phyloP scores from a whole-genome alignment of 64 coral and sea anemone genomes.

The Dendronephthya gigantea region DNA sequence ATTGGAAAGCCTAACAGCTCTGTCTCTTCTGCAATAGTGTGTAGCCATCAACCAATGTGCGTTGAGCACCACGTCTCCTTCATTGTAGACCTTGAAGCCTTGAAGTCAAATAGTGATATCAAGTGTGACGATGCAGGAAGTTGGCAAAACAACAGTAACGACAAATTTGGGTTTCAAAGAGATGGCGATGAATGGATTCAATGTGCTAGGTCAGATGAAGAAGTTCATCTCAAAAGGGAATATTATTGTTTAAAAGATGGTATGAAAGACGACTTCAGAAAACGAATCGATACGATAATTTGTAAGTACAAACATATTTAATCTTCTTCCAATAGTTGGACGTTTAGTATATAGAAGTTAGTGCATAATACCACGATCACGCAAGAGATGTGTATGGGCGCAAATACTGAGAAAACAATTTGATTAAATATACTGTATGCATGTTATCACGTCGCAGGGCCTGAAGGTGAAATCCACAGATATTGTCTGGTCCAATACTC shows the following conservation, averaged over 20 bases:
- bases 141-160: constrained; percentile 5
- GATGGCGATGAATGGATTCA: not conserved
- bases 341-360: no score
- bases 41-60: not conserved
- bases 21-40: not conserved
- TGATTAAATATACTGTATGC: no score
- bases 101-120: not conserved
- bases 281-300: not conserved
- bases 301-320: not conserved
- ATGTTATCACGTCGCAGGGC: not conserved
- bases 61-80: not conserved
- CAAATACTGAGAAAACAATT: no score
- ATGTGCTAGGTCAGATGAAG: not conserved
- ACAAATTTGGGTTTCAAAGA: not conserved
- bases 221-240: not conserved
- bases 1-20: not conserved
- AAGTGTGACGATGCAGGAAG: not conserved
- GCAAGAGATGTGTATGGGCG: no score
- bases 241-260: constrained; percentile 3
- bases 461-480: not conserved
- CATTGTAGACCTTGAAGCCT: not conserved
- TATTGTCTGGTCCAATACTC: not conserved
- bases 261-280: not conserved
- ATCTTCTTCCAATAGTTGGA: no score
- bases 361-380: not conserved